phyloP scores from a whole-genome alignment of 2,888 invertebrate genomes.

The Cheilosia soror region DNA sequence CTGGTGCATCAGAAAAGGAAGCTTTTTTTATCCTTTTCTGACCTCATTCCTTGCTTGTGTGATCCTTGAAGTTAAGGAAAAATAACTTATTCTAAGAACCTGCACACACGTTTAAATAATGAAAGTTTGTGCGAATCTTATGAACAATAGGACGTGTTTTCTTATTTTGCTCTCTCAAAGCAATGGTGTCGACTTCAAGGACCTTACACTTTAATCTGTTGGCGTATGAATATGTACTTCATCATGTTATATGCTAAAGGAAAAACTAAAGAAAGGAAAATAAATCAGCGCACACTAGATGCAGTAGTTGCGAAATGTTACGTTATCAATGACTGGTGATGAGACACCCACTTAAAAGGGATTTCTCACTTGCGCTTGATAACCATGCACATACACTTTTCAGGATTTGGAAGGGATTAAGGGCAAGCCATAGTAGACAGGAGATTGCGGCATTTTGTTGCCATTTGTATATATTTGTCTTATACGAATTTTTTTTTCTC shows the following conservation, averaged over 20 bases:
- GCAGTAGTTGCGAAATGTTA: constrained; percentile 15
- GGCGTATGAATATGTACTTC: constrained; percentile 49
- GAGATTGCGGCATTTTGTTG: constrained; percentile 32
- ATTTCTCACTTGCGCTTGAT: constrained; percentile 20
- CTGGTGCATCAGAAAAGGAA: constrained; percentile 35
- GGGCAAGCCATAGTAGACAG: constrained; percentile 2
- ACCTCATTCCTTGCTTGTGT: constrained; percentile 54
- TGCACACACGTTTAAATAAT: constrained; percentile 54
- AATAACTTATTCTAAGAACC: constrained; percentile 49
- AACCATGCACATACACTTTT: constrained; percentile 20
- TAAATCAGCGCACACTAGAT: constrained; percentile 44
- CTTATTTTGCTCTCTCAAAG: constrained; percentile 26
- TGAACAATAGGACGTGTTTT: constrained; percentile 41
- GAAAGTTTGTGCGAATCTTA: constrained; percentile 43
- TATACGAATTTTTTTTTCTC: not conserved
- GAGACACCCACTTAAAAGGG: constrained; percentile 39
- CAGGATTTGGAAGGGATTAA: constrained; percentile 27
- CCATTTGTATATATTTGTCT: constrained; percentile 15
- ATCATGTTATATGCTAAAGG: constrained; percentile 5
- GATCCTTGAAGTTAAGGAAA: constrained; percentile 56
- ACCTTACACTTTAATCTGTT: constrained; percentile 58
- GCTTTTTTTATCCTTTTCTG: constrained; percentile 42
- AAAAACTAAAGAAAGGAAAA: constrained; percentile 20
- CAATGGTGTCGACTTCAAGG: constrained; percentile 57
- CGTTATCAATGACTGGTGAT: constrained; percentile 56